A percentile compares a stretch with the other conserved stretches of the same genome.
Evolutionary conservation across 1,140 invertebrate genomes (phyloP).

Genomic region (Dinothrombium tinctorium): DNA sequence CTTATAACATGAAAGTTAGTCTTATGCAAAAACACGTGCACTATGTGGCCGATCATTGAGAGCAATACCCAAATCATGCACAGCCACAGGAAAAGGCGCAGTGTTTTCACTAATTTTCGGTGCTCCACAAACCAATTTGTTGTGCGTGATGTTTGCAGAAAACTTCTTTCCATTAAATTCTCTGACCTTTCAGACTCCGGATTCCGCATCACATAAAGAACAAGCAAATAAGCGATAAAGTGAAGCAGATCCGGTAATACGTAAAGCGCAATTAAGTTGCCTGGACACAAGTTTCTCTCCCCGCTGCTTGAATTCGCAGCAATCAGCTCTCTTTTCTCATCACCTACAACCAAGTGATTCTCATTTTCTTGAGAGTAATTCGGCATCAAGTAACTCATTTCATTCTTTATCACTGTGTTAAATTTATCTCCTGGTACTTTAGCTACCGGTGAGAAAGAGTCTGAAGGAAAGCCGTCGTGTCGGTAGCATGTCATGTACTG

Average conservation of each 20-base stretch:
- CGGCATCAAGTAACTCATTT: background rate
- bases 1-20: too few species aligned
- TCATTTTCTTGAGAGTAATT: background rate
- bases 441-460: background rate
- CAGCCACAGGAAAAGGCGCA: slow-evolving; percentile 8
- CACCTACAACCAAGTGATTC: background rate
- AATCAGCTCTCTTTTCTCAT: background rate
- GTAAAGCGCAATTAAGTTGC: slow-evolving; percentile 6
- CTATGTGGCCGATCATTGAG: slow-evolving; percentile 2
- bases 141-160: slow-evolving; percentile 4
- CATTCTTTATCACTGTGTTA: background rate
- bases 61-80: slow-evolving; percentile 4
- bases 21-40: too few species aligned
- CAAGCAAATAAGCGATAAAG: slow-evolving; percentile 9
- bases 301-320: background rate
- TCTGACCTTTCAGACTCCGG: slow-evolving; percentile 12
- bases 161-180: slow-evolving; percentile 12
- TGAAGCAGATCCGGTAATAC: slow-evolving; percentile 12
- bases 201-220: slow-evolving; percentile 8
- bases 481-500: slow-evolving; percentile 14
- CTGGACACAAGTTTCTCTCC: background rate
- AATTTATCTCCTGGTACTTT: background rate
- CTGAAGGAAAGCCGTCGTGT: slow-evolving; percentile 8
- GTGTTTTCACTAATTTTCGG: background rate
- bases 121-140: slow-evolving; percentile 5